phyloP scores from a whole-genome alignment of 1,140 invertebrate genomes.

The Scaptodrosophila lebanonensis region DNA sequence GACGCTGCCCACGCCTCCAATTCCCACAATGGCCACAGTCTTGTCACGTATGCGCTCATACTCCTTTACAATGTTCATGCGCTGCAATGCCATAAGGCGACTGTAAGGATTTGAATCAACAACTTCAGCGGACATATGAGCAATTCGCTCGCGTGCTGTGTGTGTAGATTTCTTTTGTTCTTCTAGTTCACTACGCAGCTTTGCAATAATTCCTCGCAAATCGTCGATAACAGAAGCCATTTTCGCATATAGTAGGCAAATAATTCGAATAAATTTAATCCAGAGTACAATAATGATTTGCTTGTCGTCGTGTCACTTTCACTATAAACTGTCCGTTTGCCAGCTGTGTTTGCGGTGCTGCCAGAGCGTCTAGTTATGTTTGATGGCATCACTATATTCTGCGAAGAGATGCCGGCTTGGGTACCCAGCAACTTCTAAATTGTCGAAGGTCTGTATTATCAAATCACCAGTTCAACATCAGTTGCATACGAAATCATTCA shows the following conservation, averaged over 20 bases:
- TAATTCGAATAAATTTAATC: conserved; percentile 17
- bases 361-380: no score
- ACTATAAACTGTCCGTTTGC: conserved; percentile 9
- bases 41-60: conserved; percentile 96
- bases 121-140: conserved; percentile 92
- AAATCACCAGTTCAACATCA: no score
- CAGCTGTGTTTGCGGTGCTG: conserved; percentile 3
- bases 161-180: conserved; percentile 34
- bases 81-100: conserved; percentile 97
- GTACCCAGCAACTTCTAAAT: no score
- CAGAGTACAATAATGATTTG: conserved; percentile 2
- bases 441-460: no score
- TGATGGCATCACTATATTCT: no score
- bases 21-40: conserved; percentile 96
- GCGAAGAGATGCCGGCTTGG: no score
- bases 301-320: conserved; percentile 70
- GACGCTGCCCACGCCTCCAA: conserved; percentile 99
- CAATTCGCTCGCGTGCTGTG: conserved; percentile 81
- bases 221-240: conserved; percentile 70
- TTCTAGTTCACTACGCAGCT: conserved; percentile 62
- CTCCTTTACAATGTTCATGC: conserved; percentile 99
- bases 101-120: conserved; percentile 99
- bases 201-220: conserved; percentile 65
- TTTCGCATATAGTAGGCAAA: background rate
- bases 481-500: no score